Evolutionary conservation across 1,140 invertebrate genomes (phyloP).

Genomic region (Acromyrmex heyeri): DNA sequence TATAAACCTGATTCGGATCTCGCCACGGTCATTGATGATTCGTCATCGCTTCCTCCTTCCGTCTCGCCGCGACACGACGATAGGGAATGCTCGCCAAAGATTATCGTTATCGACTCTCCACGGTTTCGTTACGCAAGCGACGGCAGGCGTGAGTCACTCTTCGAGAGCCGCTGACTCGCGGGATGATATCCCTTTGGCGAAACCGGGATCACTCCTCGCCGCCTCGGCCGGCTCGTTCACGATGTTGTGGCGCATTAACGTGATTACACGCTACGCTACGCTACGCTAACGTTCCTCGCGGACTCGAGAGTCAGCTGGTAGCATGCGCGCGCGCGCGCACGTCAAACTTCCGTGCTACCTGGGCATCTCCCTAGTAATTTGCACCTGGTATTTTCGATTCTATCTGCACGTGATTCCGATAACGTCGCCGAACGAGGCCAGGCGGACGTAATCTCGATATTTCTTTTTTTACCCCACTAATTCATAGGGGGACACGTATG

Average conservation of each 20-base stretch:
- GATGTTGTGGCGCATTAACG: constrained; percentile 82
- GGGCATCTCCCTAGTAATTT: constrained; percentile 82
- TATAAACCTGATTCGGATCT: constrained; percentile 57
- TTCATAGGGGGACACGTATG: background rate
- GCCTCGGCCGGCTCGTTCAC: constrained; percentile 51
- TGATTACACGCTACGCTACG: constrained; percentile 81
- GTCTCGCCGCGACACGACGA: constrained; percentile 11
- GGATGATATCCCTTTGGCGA: constrained; percentile 70
- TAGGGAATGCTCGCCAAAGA: constrained; percentile 50
- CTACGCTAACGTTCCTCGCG: constrained; percentile 49
- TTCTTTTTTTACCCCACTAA: constrained; percentile 17
- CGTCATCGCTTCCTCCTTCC: constrained; percentile 36
- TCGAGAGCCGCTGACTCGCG: constrained; percentile 55
- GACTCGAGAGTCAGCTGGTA: constrained; percentile 79
- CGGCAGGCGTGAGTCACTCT: constrained; percentile 69
- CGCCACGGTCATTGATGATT: constrained; percentile 61
- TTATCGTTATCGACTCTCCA: constrained; percentile 72
- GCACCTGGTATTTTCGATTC: constrained; percentile 86
- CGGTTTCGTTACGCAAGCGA: constrained; percentile 68
- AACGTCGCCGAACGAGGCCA: constrained; percentile 57
- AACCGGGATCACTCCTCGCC: constrained; percentile 67
- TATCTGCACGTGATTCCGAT: constrained; percentile 81
- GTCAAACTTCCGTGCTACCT: constrained; percentile 77
- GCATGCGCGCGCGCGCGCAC: constrained; percentile 55
- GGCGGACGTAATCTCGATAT: constrained; percentile 48